Base-by-base conservation (phyloP, 2,888 invertebrate genomes). In the Dyspetes luteomarginatus region DNA sequence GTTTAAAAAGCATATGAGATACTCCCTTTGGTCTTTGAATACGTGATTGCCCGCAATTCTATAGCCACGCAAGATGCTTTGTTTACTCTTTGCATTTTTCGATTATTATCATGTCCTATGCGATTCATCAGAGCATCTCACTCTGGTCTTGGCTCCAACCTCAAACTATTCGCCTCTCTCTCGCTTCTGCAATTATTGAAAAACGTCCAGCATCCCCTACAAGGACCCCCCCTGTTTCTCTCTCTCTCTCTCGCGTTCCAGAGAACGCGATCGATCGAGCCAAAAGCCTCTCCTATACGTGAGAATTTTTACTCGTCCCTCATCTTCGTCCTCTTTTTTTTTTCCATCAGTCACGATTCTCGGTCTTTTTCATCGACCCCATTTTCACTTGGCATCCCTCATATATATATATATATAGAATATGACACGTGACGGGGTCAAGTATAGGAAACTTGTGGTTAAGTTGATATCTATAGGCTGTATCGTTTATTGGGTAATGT, bases 261-360 rank as follows among this genome's bases (percentile, higher is more conserved):
- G 65, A 55, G 30, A 19, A 43, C 62, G 19, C 65, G 75, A 75
- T 80, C 79, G 79, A 80, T 75, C 65, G 69, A 79, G 69, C 72
- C 41, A 22, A 22, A 36, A 50, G 41, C 24, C 77, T 48, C 24
- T 9, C 43, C 36, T 45, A n/a, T 24, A 24, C 36, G 52, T 19
- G 36, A 36, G 48, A 7, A 56, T 74, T 60, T 65, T 68, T 60
- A 5, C 17, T n/a, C 9, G 24, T 17, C 5, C 7, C 3, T 19
- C 28, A 22, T 19, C 30, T 30, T 9, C 17, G n/a, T 26, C 72
- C 62, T n/a, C 58, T 15, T 52, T 45, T 41, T 26, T 71, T 60
- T 65, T 60, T 56, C 48, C 48, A 24, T 41, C 55, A 45, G 24
- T 56, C 69, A 36, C 58, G 43, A 41, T 62, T 50, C 30, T 62